These are phyloP conservation scores for Eciton burchellii DNA, from an alignment of 1,140 invertebrate genomes.

Conservation along the genomic window DNA sequence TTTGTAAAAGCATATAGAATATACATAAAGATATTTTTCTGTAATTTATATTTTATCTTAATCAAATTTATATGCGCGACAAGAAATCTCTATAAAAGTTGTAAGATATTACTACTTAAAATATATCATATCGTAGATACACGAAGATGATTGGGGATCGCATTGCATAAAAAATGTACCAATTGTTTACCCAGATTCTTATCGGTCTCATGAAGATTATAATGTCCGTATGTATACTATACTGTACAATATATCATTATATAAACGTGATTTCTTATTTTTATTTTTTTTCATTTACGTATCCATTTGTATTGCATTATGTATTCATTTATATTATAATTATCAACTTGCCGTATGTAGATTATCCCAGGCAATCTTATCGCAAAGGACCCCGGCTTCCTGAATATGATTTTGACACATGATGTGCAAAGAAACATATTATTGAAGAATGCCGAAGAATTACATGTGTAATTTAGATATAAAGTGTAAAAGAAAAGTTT, in stretches of 20 bases:
- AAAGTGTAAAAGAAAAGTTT: constrained; percentile 15
- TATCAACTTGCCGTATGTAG: constrained; percentile 2
- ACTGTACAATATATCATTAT: constrained; percentile 1
- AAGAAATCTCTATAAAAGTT: too few relatives aligned
- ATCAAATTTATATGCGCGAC: neutral
- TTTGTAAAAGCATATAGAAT: constrained; percentile 1
- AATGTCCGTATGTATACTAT: constrained; percentile 20
- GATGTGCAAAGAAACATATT: neutral
- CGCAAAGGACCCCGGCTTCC: constrained; percentile 32
- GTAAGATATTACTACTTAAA: neutral
- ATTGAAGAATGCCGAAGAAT: neutral
- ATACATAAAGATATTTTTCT: neutral
- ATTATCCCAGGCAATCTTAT: constrained; percentile 24
- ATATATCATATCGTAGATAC: neutral
- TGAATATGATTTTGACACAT: constrained; percentile 48
- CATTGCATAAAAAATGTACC: constrained; percentile 30
- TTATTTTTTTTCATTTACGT: neutral
- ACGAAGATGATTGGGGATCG: constrained; percentile 44
- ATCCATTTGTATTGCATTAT: too few relatives aligned
- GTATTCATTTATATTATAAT: neutral
- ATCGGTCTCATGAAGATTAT: constrained; percentile 49
- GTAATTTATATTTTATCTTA: neutral
- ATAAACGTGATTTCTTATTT: neutral
- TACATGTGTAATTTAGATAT: neutral
- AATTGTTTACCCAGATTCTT: constrained; percentile 14